phyloP scores from a whole-genome alignment of 2,888 invertebrate species.

The Pyrocoelia pectoralis region DNA sequence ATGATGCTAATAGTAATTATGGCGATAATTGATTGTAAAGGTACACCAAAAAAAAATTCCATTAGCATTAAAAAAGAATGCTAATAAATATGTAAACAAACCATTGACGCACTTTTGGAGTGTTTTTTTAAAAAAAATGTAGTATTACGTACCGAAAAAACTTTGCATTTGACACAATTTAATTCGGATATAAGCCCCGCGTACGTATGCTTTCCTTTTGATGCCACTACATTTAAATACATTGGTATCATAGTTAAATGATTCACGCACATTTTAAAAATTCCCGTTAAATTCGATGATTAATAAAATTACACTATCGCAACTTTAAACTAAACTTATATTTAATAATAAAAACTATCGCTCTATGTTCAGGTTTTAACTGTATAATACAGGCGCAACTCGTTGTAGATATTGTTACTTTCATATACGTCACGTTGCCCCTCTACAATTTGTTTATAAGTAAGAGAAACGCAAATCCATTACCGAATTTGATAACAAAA shows the following conservation, averaged over 20 bases:
- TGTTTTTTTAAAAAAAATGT: conserved; percentile 2
- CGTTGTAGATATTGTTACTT: conserved; percentile 11
- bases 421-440: conserved; percentile 19
- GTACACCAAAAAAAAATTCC: conserved; percentile 14
- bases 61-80: neutral
- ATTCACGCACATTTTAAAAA: conserved; percentile 56
- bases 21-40: conserved; percentile 6
- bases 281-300: neutral
- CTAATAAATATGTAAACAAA: conserved; percentile 11
- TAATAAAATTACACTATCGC: neutral
- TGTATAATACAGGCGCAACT: conserved; percentile 5
- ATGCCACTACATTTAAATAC: conserved; percentile 58
- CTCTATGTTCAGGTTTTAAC: conserved; percentile 6
- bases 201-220: conserved; percentile 57
- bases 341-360: conserved; percentile 2
- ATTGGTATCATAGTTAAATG: conserved; percentile 58
- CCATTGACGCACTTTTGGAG: neutral
- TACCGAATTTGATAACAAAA: conserved; percentile 5
- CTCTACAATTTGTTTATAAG: conserved; percentile 13
- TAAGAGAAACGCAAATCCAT: conserved; percentile 12
- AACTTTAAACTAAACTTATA: neutral
- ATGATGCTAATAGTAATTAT: conserved; percentile 14
- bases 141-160: conserved; percentile 53
- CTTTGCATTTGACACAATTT: conserved; percentile 54
- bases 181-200: conserved; percentile 57